These are phyloP conservation scores for Ochotona princeps DNA, from an alignment of 2,113 vertebrate species.

Conservation along the genomic window DNA sequence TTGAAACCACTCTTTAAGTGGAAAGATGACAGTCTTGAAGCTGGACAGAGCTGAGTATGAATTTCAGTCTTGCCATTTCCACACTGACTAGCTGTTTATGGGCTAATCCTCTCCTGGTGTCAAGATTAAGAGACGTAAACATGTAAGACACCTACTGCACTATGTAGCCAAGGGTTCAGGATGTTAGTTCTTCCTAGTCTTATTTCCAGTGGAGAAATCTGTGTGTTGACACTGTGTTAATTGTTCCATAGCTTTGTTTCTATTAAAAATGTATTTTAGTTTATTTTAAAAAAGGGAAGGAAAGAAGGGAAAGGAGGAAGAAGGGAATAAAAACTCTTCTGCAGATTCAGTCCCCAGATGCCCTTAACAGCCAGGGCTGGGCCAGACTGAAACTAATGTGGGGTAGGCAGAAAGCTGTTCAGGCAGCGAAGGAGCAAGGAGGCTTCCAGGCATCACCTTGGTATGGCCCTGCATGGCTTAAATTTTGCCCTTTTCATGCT, in stretches of 20 bases:
- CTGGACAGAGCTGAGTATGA: neutral
- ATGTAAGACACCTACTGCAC: neutral
- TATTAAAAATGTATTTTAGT: neutral
- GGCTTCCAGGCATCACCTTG: no score
- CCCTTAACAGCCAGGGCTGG: no score
- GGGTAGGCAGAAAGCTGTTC: no score
- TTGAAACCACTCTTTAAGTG: neutral
- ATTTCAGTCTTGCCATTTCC: slow-evolving; percentile 10
- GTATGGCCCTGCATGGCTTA: no score
- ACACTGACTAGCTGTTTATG: neutral
- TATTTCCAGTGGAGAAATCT: neutral
- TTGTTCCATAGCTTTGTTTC: neutral
- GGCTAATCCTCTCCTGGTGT: neutral
- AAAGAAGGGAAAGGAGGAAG: no score
- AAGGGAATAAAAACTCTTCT: no score
- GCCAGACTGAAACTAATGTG: no score
- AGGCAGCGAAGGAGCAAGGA: no score
- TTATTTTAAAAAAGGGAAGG: no score
- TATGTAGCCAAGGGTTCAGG: neutral
- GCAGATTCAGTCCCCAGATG: no score
- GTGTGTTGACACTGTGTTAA: neutral
- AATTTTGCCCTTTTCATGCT: no score
- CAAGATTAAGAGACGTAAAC: neutral
- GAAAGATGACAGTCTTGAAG: neutral
- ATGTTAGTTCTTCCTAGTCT: neutral